Conservation (phyloP, 2,888 invertebrate genomes). For the Mesorhabditis spiculigera region DNA sequence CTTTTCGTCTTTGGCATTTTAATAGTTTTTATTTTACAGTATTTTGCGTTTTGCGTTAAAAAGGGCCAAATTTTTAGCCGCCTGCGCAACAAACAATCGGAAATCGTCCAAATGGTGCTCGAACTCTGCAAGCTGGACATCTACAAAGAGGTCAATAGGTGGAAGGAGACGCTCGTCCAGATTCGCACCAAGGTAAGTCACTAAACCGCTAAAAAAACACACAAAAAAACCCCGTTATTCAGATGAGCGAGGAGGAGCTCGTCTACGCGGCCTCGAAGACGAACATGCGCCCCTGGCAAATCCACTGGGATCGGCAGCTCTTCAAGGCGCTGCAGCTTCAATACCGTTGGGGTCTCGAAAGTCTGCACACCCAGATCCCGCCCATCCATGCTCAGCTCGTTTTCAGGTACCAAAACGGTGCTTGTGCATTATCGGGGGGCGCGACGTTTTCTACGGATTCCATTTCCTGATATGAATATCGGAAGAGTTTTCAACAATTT, state of each 20-base stretch:
- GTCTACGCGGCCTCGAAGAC: constrained; percentile 60
- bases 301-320: constrained; percentile 90
- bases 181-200: constrained; percentile 71
- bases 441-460: too few species aligned
- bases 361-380: constrained; percentile 81
- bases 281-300: constrained; percentile 80
- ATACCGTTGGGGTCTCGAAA: constrained; percentile 78
- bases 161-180: constrained; percentile 82
- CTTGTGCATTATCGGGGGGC: too few species aligned
- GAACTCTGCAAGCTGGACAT: constrained; percentile 79
- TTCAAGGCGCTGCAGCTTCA: constrained; percentile 76
- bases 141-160: constrained; percentile 78
- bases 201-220: background rate
- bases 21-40: background rate
- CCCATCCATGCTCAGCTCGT: constrained; percentile 83
- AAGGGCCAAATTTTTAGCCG: constrained; percentile 27
- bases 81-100: constrained; percentile 46
- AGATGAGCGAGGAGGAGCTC: constrained; percentile 54
- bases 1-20: background rate
- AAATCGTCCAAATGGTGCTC: constrained; percentile 54
- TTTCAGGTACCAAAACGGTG: constrained; percentile 62
- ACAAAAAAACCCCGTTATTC: background rate
- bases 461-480: too few species aligned
- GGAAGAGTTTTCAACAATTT: too few species aligned
- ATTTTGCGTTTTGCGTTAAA: constrained; percentile 1